phyloP scores from a whole-genome alignment of 2,888 invertebrate species.

The Cryptophagus acutangulus region DNA sequence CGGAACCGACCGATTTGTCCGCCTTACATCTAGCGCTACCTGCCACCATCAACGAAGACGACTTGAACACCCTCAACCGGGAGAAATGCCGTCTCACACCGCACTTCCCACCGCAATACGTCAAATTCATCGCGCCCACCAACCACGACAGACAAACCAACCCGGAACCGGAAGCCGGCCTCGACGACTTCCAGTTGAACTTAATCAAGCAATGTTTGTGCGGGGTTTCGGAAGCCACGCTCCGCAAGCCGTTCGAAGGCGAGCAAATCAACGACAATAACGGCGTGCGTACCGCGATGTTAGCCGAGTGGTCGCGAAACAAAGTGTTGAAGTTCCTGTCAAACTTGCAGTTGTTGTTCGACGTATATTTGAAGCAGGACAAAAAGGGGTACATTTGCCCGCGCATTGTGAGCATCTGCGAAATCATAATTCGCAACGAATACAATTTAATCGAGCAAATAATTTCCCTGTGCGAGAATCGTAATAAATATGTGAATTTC shows the following conservation, averaged over 20 bases:
- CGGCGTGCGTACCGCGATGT: conserved; percentile 51
- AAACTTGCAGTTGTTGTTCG: conserved; percentile 76
- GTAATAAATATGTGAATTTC: conserved; percentile 76
- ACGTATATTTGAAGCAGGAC: conserved; percentile 80
- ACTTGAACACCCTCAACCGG: conserved; percentile 38
- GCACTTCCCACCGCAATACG: conserved; percentile 11
- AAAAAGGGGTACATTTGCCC: conserved; percentile 77
- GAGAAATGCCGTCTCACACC: conserved; percentile 20
- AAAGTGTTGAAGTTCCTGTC: conserved; percentile 74
- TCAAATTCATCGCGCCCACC: conserved; percentile 1
- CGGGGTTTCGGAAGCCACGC: conserved; percentile 64
- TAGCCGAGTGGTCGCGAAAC: conserved; percentile 62
- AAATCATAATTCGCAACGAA: conserved; percentile 72
- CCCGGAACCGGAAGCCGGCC: conserved; percentile 10
- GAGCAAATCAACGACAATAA: conserved; percentile 50
- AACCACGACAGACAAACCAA: not conserved
- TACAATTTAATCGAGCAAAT: conserved; percentile 81
- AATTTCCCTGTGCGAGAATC: conserved; percentile 70
- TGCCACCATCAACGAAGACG: conserved; percentile 40
- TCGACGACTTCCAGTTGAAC: conserved; percentile 58
- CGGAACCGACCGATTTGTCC: conserved; percentile 44
- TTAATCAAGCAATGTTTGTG: conserved; percentile 76
- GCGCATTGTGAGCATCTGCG: conserved; percentile 73
- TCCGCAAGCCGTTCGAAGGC: conserved; percentile 68
- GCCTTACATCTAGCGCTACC: conserved; percentile 39